Evolutionary conservation across 1,140 invertebrate species (phyloP).

Genomic region (Sminthurinus signatus): DNA sequence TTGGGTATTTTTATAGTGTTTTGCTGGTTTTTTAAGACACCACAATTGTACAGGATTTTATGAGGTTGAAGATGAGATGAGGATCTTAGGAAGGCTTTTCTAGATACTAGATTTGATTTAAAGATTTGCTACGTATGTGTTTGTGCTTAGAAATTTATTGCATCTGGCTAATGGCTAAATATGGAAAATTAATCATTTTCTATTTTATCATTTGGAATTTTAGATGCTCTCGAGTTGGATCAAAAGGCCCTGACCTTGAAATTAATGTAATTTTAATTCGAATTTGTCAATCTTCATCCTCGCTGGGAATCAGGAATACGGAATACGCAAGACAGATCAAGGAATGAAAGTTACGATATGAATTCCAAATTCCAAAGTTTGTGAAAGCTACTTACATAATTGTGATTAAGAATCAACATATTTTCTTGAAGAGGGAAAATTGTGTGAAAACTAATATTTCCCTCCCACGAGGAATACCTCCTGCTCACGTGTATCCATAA

Average conservation of each 20-base stretch:
- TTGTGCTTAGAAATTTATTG: not conserved
- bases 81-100: not conserved
- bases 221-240: slow-evolving; percentile 11
- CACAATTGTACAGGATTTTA: too few species aligned
- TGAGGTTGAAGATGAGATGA: not conserved
- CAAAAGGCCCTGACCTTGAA: not conserved
- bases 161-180: not conserved
- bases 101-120: not conserved
- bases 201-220: not conserved
- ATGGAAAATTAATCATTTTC: not conserved
- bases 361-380: not conserved
- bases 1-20: too few species aligned
- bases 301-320: not conserved
- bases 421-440: too few species aligned
- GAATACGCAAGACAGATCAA: not conserved
- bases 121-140: not conserved
- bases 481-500: too few species aligned
- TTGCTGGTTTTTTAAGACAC: too few species aligned
- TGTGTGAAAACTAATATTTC: too few species aligned
- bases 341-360: not conserved
- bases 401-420: not conserved
- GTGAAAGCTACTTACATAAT: not conserved
- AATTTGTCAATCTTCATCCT: not conserved
- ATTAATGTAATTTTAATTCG: not conserved
- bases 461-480: too few species aligned